Conservation (phyloP, 2,113 vertebrate species). For the Hippocampus zosterae region DNA sequence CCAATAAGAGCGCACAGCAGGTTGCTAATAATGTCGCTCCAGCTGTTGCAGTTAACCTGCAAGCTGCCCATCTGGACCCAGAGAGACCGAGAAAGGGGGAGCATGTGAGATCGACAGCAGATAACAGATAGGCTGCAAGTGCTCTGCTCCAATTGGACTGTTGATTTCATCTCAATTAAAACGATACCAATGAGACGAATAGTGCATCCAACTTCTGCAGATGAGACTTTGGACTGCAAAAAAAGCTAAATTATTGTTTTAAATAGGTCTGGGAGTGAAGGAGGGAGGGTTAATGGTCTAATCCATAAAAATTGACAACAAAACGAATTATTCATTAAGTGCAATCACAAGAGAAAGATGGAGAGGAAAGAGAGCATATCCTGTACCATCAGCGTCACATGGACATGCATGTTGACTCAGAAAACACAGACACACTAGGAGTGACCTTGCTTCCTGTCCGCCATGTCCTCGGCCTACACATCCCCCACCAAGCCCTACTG, state of each 20-base stretch:
- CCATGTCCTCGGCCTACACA: constrained; percentile 60
- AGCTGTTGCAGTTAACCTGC: constrained; percentile 99
- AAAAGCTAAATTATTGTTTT: background rate
- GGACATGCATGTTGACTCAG: constrained; percentile 6
- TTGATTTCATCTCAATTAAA: constrained; percentile 1
- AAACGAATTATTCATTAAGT: background rate
- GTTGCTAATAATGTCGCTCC: constrained; percentile 99
- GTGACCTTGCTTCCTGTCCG: constrained; percentile 80
- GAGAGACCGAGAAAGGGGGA: constrained; percentile 74
- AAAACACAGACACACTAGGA: constrained; percentile 66
- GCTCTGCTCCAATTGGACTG: constrained; percentile 4
- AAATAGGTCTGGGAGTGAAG: too few relatives aligned
- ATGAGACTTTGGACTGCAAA: background rate
- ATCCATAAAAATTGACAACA: too few relatives aligned
- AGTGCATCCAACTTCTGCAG: background rate
- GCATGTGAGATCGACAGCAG: constrained; percentile 48
- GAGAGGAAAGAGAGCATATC: constrained; percentile 32
- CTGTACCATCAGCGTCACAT: constrained; percentile 26
- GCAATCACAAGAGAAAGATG: constrained; percentile 5
- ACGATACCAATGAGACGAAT: background rate
- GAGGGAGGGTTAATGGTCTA: too few relatives aligned
- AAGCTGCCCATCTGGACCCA: constrained; percentile 99
- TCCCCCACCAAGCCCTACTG: constrained; percentile 58
- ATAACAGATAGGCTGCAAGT: background rate
- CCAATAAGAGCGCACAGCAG: constrained; percentile 98